Evolutionary conservation across 2,113 vertebrate species (phyloP), one percentile per base, ranked within the genome.

Genomic region (Urocynchramus pylzowi): DNA sequence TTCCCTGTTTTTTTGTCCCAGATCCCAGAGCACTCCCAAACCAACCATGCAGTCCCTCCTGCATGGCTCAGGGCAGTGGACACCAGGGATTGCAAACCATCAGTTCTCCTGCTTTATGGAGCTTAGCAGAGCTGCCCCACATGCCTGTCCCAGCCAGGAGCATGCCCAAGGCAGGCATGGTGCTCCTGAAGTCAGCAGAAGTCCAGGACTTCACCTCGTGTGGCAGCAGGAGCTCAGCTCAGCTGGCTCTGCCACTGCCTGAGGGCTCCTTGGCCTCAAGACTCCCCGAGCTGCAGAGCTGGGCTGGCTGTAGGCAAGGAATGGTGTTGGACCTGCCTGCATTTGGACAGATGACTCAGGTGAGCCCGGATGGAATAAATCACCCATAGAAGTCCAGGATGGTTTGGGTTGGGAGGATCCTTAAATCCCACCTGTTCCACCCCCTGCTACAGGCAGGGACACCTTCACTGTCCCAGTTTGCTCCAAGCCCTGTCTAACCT

Each of bases 131-230:
- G 5, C n/a, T 31, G 76, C 31, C 64, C 64, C 26, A 11, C 41
- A 3, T 1, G 26, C 47, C 53, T 5, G 33, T 18, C 63, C 59
- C 42, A 11, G 67, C 20, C 23, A 0, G 68, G 39, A 42, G 39
- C 9, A 3, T 1, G 14, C 3, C 33, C 20, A 31, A 87, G 50
- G 82, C 82, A 49, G 6, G 21, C 27, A 13, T 0, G 1, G 12
- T 3, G 3, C 2, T 9, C 30, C 65, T 9, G n/a, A 11, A 2
- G 50, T 6, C 89, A 47, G 56, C 35, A 61, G n/a, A 26, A 23
- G 9, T 56, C 45, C n/a, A 45, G 45, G 19, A 7, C 17, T 31
- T 57, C 22, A 21, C 76, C 24, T 26, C 1, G 0, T 24, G 75
- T 14, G 53, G 49, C 28, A 5, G 50, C 71, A 86, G 83, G 31